Percentiles rank a stretch among this genome's conserved stretches.
Evolutionary conservation across 2,113 vertebrate species (phyloP).

Genomic region (Gymnobelideus leadbeateri): DNA sequence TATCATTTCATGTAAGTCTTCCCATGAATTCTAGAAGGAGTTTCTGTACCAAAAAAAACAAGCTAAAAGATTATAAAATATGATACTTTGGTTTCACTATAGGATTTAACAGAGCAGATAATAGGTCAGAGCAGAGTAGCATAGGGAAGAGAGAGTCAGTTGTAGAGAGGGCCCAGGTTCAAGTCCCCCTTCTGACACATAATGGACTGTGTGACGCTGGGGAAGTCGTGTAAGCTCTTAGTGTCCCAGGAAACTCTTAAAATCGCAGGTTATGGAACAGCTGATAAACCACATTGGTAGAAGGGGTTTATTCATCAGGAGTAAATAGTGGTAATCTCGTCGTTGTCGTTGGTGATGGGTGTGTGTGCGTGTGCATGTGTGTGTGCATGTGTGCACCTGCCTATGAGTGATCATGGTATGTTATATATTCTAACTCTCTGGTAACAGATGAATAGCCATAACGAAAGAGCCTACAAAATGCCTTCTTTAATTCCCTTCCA

Average conservation of each 20-base stretch:
- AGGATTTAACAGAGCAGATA: not conserved
- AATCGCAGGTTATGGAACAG: not conserved
- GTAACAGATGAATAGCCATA: slow-evolving; percentile 54
- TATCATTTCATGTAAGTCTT: too few species aligned
- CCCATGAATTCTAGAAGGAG: too few species aligned
- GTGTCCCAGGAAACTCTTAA: not conserved
- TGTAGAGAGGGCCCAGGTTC: not conserved
- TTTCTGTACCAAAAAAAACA: too few species aligned
- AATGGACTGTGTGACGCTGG: not conserved
- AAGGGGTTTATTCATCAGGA: not conserved
- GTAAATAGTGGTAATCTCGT: too few species aligned
- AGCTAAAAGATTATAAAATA: not conserved
- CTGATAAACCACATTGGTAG: too few species aligned
- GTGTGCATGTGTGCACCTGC: too few species aligned
- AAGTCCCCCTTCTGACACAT: not conserved
- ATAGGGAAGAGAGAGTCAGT: not conserved
- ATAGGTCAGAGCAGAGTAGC: not conserved
- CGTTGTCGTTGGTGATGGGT: not conserved
- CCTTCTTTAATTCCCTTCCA: slow-evolving; percentile 70
- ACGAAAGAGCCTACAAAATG: slow-evolving; percentile 62
- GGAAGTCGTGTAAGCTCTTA: not conserved
- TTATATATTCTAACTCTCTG: slow-evolving; percentile 39
- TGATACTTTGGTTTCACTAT: not conserved
- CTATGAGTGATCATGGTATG: slow-evolving; percentile 37
- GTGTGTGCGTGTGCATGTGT: too few species aligned